Evolutionary conservation across 2,797 vertebrate species (phyloP).

Genomic region (Pelodytes ibericus): DNA sequence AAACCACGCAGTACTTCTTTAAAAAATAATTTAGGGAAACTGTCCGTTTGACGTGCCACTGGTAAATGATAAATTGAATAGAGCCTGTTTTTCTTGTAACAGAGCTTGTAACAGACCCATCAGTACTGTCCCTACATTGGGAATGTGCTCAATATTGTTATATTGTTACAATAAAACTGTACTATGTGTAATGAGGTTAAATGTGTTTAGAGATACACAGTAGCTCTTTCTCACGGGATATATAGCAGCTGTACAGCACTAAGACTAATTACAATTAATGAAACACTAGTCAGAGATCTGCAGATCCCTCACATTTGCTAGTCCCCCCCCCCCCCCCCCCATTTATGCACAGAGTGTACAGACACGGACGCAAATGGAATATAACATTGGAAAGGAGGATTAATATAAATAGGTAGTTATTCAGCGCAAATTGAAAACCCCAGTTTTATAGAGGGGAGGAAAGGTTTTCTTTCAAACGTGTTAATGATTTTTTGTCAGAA

Average conservation of each 20-base stretch:
- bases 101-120: no score
- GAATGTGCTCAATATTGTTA: no score
- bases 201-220: conserved; percentile 1
- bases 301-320: background rate
- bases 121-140: no score
- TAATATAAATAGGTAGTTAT: background rate
- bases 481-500: no score
- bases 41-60: no score
- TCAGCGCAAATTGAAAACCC: background rate
- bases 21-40: no score
- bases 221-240: background rate
- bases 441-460: background rate
- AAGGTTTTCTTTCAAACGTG: background rate
- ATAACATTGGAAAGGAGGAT: background rate
- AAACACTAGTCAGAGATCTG: background rate
- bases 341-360: background rate
- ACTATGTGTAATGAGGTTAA: conserved; percentile 8
- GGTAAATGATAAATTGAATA: no score
- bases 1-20: no score
- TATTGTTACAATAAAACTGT: background rate
- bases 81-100: no score
- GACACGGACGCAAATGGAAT: background rate
- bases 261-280: background rate
- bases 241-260: background rate
- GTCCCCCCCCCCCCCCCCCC: background rate